Evolutionary conservation across 1,140 invertebrate genomes (phyloP), one percentile per base, ranked within the genome.

Genomic region (Archivesica marissinica): DNA sequence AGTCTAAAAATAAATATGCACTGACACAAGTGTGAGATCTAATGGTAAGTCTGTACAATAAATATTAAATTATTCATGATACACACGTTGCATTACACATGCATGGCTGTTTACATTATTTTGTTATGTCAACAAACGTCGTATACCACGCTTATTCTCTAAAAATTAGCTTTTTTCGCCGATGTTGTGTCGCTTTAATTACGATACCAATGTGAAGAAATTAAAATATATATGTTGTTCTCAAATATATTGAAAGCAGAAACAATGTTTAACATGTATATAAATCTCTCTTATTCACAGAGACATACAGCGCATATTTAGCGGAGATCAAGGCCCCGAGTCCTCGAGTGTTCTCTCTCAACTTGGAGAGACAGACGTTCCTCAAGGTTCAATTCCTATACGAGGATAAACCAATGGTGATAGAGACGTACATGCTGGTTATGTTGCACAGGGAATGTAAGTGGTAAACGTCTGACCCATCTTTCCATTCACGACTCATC

Each of bases 371-470:
- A 35, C 66, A 81, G 9, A 85, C 82, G 11, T 92, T 92, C 59
- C 74, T 93, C 6, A 91, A 92, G 64, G 89, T 92, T 4, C 92
- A 93, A 87, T 93, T 93, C 79, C 61, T 92, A 23, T 92, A 92
- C 39, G 74, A 66, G 20, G 85, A 83, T 4, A 88, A 88, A 33
- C 47, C 68, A 4, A 75, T 85, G 0, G 78, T 84, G 17, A 88
- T 85, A 50, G 90, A 92, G 70, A 89, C 89, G 23, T 80, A 90
- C 64, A 89, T 93, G 89, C 78, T 92, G 35, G 89, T 93, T 50
- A 90, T 92, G 85, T 82, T 92, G 20, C 92, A 93, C 66, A 92
- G 88, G 84, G 92, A 93, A 80, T 92, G 92, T 92, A 88, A 89
- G 91, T 17, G 3, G 17, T 47, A 9, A 7, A 47, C 41, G 17